Conservation (phyloP, 35 echinoderm and acorn worm genomes). For the Ptychodera flava region DNA sequence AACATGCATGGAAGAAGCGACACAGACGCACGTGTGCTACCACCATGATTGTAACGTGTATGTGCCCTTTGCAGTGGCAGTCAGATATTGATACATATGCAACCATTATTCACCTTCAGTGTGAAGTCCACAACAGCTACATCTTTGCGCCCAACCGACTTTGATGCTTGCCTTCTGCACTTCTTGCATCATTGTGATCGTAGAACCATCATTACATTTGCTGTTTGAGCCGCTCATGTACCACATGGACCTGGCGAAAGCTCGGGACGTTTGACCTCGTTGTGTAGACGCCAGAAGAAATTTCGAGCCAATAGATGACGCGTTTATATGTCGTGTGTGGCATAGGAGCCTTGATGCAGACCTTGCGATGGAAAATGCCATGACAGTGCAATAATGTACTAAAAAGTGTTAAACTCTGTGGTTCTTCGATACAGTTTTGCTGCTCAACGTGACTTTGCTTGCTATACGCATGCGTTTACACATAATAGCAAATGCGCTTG, state of each 20-base stretch:
- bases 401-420: no score
- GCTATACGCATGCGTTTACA: not conserved
- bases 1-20: no score
- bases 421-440: no score
- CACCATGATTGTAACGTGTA: no score
- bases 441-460: not conserved
- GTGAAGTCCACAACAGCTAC: constrained; percentile 45
- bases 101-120: constrained; percentile 80
- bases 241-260: constrained; percentile 60
- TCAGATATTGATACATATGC: no score
- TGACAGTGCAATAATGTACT: not conserved
- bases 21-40: no score
- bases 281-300: not conserved
- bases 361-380: constrained; percentile 5
- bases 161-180: not conserved
- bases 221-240: constrained; percentile 16
- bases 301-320: not conserved
- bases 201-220: not conserved
- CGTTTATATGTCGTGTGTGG: not conserved
- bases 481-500: no score
- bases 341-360: not conserved
- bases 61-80: no score
- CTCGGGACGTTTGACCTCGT: not conserved
- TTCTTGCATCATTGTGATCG: not conserved
- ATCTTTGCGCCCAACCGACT: constrained; percentile 6